A percentile compares a stretch with the other conserved stretches of the same genome.
Conservation (phyloP, 2,113 vertebrate genomes). For the Lethenteron camtschaticum region DNA sequence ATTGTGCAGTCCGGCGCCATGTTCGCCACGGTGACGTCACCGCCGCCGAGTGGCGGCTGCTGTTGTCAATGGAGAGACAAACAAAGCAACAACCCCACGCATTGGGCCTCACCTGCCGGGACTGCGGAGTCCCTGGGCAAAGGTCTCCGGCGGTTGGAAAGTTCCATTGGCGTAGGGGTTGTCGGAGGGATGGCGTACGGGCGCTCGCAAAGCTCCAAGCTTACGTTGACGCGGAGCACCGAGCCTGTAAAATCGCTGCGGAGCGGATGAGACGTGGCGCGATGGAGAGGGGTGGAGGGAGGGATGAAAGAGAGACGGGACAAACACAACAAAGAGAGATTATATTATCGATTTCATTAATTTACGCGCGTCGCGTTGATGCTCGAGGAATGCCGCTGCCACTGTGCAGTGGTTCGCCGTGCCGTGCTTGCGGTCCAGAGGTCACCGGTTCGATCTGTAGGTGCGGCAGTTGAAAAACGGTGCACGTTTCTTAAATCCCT, state of each 20-base stretch:
- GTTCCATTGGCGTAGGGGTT: conserved; percentile 98
- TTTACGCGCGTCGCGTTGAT: no score
- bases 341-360: no score
- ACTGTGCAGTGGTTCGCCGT: no score
- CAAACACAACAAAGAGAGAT: no score
- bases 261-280: conserved; percentile 9
- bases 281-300: no score
- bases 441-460: no score
- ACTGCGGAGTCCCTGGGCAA: conserved; percentile 82
- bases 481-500: no score
- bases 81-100: not conserved
- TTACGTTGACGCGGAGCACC: conserved; percentile 67
- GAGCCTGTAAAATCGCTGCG: conserved; percentile 94
- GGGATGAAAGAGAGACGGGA: no score
- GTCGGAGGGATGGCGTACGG: conserved; percentile 65
- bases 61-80: not conserved
- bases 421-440: no score
- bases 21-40: not conserved
- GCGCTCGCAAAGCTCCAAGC: conserved; percentile 47
- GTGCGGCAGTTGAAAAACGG: no score
- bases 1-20: not conserved
- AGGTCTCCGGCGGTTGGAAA: conserved; percentile 92
- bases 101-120: conserved; percentile 62
- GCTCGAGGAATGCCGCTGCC: no score
- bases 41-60: not conserved